Evolutionary conservation across 2,797 vertebrate species (phyloP).

Genomic region (Darevskia nairensis): DNA sequence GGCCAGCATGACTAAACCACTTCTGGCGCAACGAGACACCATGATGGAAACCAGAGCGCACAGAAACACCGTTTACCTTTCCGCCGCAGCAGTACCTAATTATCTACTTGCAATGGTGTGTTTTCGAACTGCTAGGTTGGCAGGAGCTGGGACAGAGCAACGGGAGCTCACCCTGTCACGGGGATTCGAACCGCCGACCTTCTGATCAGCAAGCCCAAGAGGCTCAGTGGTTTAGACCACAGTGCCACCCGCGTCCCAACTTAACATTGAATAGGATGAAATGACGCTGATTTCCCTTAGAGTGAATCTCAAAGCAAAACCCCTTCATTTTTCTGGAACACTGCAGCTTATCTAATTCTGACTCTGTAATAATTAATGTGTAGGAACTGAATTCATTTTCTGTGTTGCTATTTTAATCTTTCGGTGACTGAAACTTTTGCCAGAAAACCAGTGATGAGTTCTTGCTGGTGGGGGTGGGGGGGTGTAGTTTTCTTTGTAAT

Average conservation of each 20-base stretch:
- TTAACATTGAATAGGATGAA: not conserved
- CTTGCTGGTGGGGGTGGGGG: not conserved
- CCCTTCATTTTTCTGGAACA: not conserved
- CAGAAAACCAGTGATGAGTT: not conserved
- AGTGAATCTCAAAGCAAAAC: not conserved
- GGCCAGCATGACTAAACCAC: no score
- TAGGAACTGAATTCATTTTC: not conserved
- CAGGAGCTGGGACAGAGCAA: no score
- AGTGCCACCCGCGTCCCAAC: no score
- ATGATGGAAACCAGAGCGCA: no score
- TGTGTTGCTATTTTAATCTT: not conserved
- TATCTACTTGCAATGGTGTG: no score
- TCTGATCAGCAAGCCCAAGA: no score
- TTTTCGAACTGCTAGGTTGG: no score
- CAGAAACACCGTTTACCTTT: no score
- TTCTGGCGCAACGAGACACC: no score
- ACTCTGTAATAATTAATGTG: not conserved
- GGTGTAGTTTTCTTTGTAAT: not conserved
- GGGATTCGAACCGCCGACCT: no score
- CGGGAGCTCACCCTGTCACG: no score
- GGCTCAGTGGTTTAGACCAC: no score
- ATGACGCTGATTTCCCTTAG: not conserved
- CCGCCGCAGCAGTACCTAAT: fast-evolving
- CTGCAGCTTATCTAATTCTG: not conserved
- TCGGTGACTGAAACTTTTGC: not conserved